Percentiles rank a stretch among this genome's conserved stretches.
These are phyloP conservation scores for Dipodomys spectabilis DNA, from an alignment of 2,113 vertebrate species.

Conservation along the genomic window DNA sequence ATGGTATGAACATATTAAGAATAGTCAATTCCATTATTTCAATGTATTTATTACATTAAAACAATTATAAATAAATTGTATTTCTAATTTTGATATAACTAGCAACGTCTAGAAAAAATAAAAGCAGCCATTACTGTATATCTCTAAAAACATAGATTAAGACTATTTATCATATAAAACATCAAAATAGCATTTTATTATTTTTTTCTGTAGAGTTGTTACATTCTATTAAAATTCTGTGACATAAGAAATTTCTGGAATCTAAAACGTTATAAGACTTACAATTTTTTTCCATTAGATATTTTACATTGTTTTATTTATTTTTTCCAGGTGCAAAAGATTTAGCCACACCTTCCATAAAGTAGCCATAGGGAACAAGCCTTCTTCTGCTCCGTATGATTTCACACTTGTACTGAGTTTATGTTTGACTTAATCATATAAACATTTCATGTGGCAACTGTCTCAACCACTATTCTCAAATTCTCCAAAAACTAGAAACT, in stretches of 20 bases:
- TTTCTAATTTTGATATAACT: background rate
- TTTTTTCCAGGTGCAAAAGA: background rate
- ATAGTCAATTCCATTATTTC: background rate
- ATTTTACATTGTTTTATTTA: too few relatives aligned
- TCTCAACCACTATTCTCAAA: background rate
- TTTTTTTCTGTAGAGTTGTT: too few relatives aligned
- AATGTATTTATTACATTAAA: background rate
- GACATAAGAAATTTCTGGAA: background rate
- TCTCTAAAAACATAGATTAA: background rate
- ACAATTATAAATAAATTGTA: background rate
- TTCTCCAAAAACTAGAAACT: background rate
- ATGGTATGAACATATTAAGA: background rate
- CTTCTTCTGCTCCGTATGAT: background rate
- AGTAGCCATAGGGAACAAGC: background rate
- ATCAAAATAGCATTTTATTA: background rate
- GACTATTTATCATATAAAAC: background rate
- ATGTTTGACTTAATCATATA: background rate
- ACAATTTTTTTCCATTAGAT: too few relatives aligned
- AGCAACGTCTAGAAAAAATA: background rate
- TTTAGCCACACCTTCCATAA: background rate
- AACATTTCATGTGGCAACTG: background rate
- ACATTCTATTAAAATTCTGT: background rate
- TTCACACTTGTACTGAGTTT: background rate
- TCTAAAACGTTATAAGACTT: too few relatives aligned
- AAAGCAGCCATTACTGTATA: background rate